Percentiles rank a stretch among this genome's conserved stretches.
These are phyloP conservation scores for Cyclargus thomasi DNA, from an alignment of 1,140 invertebrate genomes.

Conservation along the genomic window DNA sequence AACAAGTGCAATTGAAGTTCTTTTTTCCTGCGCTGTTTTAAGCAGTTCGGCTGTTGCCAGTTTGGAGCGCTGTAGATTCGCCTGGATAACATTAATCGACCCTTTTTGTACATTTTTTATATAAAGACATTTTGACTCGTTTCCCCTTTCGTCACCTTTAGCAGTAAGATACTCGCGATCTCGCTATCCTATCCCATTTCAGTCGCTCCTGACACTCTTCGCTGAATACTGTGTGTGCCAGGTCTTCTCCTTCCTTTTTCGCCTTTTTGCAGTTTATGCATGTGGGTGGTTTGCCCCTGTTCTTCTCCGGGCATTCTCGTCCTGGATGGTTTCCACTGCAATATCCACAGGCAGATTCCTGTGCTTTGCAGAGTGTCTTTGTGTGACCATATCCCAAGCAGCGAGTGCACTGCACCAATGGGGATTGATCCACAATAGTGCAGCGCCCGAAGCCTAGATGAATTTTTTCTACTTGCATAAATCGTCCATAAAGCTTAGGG, in stretches of 20 bases:
- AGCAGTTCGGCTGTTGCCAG: conserved; percentile 28
- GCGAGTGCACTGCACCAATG: conserved; percentile 24
- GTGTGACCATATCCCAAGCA: conserved; percentile 23
- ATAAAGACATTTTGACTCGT: not conserved
- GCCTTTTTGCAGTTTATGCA: conserved; percentile 13
- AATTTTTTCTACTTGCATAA: not conserved
- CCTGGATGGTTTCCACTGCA: conserved; percentile 15
- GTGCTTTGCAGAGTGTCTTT: conserved; percentile 6
- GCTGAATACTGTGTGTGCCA: conserved; percentile 20
- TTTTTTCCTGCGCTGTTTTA: conserved; percentile 8
- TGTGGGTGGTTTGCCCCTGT: not conserved
- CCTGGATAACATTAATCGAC: conserved; percentile 20
- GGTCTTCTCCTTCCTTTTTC: not conserved
- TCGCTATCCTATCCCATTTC: conserved; percentile 25
- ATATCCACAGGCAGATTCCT: not conserved
- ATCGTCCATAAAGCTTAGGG: not conserved
- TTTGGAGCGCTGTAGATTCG: conserved; percentile 26
- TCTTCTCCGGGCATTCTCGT: too few relatives aligned
- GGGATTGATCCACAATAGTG: conserved; percentile 19
- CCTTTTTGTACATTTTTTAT: not conserved
- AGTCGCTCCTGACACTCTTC: conserved; percentile 18
- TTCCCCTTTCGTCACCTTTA: conserved; percentile 12
- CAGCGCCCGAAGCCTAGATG: conserved; percentile 10
- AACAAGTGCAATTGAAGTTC: conserved; percentile 13
- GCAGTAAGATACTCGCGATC: conserved; percentile 22